Conservation (phyloP, 2,797 vertebrate genomes). For the Clarias platycephalus region DNA sequence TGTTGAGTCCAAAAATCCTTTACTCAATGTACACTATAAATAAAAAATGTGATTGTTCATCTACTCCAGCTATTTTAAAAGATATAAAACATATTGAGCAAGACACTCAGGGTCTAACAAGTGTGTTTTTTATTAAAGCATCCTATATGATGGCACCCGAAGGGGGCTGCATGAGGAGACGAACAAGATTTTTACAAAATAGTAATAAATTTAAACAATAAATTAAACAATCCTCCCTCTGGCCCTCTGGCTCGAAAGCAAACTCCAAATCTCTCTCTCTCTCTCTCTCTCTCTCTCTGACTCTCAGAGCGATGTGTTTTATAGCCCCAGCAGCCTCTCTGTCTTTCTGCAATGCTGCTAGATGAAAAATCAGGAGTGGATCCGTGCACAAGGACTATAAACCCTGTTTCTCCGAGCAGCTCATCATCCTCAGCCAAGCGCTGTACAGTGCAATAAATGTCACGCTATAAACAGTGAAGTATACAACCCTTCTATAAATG, state of each 20-base stretch:
- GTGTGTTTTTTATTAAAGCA: background rate
- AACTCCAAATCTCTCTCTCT: background rate
- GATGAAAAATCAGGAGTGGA: constrained; percentile 42
- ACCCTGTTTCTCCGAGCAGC: background rate
- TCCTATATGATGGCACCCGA: background rate
- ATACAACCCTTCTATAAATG: constrained; percentile 4
- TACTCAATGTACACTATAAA: background rate
- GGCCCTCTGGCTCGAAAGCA: background rate
- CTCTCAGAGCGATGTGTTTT: constrained; percentile 22
- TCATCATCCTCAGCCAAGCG: constrained; percentile 1
- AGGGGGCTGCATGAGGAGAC: background rate
- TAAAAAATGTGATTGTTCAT: background rate
- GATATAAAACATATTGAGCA: background rate
- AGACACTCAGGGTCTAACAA: background rate
- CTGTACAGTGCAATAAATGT: constrained; percentile 15
- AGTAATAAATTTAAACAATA: background rate
- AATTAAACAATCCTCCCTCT: background rate
- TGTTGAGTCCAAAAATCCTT: background rate
- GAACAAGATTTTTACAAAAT: background rate
- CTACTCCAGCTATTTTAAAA: background rate
- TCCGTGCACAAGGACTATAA: background rate
- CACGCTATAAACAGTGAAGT: background rate
- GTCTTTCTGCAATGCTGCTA: constrained; percentile 38
- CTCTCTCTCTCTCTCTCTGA: constrained; percentile 9
- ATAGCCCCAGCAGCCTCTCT: constrained; percentile 40